Conservation (phyloP, 2,113 vertebrate genomes). For the Kryptolebias marmoratus region DNA sequence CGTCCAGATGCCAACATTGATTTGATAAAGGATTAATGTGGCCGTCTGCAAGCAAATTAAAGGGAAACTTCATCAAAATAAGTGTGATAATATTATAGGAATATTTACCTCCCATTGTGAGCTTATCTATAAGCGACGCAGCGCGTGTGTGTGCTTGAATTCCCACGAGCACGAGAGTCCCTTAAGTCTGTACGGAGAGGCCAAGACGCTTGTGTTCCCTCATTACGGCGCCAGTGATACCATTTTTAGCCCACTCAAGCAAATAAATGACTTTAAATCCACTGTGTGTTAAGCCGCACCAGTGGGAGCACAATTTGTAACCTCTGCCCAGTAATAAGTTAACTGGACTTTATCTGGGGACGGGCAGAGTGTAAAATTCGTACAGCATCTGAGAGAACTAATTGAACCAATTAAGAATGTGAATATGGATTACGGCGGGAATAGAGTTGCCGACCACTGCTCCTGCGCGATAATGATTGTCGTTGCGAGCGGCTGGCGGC, state of each 20-base stretch:
- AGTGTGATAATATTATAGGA: conserved; percentile 13
- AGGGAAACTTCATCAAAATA: conserved; percentile 18
- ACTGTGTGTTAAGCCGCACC: conserved; percentile 62
- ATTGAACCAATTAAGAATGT: conserved; percentile 78
- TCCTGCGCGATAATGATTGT: conserved; percentile 64
- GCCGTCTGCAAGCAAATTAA: conserved; percentile 29
- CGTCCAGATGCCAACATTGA: conserved; percentile 36
- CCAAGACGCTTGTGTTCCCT: conserved; percentile 52
- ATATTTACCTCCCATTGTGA: conserved; percentile 42
- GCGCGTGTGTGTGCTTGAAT: conserved; percentile 25
- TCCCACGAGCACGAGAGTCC: conserved; percentile 24
- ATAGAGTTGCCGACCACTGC: conserved; percentile 56
- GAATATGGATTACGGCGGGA: conserved; percentile 73
- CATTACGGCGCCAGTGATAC: conserved; percentile 70
- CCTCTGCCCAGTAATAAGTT: conserved; percentile 74
- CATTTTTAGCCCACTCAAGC: conserved; percentile 72
- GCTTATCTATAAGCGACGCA: conserved; percentile 2
- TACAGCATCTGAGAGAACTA: conserved; percentile 75
- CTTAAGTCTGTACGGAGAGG: conserved; percentile 44
- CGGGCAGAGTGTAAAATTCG: conserved; percentile 75
- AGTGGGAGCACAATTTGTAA: conserved; percentile 76
- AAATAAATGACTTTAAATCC: conserved; percentile 74
- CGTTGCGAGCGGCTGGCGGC: conserved; percentile 59
- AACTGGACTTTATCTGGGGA: conserved; percentile 76
- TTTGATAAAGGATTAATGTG: conserved; percentile 31